A percentile compares a stretch with the other conserved stretches of the same genome.
Evolutionary conservation across 1,140 invertebrate species (phyloP).

Genomic region (Pygmarrhopalites habei): DNA sequence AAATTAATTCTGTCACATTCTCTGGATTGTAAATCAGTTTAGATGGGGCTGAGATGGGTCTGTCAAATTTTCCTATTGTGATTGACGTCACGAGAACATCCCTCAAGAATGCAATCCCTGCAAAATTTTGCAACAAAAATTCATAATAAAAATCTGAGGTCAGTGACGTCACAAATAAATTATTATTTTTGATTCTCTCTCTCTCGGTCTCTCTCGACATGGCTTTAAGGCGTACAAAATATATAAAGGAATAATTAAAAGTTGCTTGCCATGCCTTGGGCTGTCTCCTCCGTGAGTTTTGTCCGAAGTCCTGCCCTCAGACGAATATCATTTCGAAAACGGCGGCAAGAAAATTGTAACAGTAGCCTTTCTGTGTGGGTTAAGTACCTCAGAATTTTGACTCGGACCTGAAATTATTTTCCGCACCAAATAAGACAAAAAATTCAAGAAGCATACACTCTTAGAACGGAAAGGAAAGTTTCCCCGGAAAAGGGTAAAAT

Average conservation of each 20-base stretch:
- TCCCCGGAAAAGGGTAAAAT: too few species aligned
- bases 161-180: too few species aligned
- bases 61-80: slow-evolving; percentile 20
- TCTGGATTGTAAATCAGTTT: slow-evolving; percentile 21
- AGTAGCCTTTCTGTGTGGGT: slow-evolving; percentile 11
- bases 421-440: neutral
- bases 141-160: too few species aligned
- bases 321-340: slow-evolving; percentile 28
- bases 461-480: too few species aligned
- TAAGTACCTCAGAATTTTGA: slow-evolving; percentile 28
- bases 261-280: too few species aligned
- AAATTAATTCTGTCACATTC: slow-evolving; percentile 10
- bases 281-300: slow-evolving; percentile 9
- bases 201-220: too few species aligned
- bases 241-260: too few species aligned
- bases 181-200: too few species aligned
- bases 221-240: too few species aligned
- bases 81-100: slow-evolving; percentile 26
- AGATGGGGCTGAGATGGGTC: neutral
- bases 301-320: slow-evolving; percentile 19
- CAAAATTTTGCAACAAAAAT: too few species aligned
- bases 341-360: slow-evolving; percentile 24
- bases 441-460: neutral
- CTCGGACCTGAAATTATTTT: slow-evolving; percentile 15
- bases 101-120: slow-evolving; percentile 19